Evolutionary conservation across 1,140 invertebrate species (phyloP).

Genomic region (Conus betulinus): DNA sequence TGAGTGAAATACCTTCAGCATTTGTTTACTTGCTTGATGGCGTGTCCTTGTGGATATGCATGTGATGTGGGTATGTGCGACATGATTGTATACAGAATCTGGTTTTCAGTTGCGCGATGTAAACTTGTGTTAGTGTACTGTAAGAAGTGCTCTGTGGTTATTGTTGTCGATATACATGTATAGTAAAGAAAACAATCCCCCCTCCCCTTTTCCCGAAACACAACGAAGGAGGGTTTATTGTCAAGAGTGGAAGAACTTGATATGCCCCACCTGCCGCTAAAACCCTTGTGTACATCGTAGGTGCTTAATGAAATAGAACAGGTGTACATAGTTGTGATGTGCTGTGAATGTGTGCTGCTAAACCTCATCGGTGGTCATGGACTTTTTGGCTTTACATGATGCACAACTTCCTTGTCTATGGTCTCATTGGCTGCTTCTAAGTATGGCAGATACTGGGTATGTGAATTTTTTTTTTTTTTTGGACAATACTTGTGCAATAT

Average conservation of each 20-base stretch:
- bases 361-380: no score
- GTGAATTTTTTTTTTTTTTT: background rate
- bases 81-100: background rate
- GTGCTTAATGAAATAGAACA: background rate
- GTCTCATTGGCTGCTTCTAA: background rate
- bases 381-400: background rate
- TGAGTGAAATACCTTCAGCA: background rate
- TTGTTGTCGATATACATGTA: background rate
- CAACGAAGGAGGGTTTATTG: slow-evolving; percentile 10
- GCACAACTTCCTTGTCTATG: slow-evolving; percentile 8
- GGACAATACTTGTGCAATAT: background rate
- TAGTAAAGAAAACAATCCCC: background rate
- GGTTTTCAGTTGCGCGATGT: background rate
- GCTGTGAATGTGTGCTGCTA: background rate
- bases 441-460: background rate
- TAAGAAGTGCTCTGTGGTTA: background rate
- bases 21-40: background rate
- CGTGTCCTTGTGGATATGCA: background rate
- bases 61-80: background rate
- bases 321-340: background rate
- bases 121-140: background rate
- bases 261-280: background rate
- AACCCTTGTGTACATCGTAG: background rate
- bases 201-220: background rate
- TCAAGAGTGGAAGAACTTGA: background rate